Base-by-base conservation (phyloP, 2,797 vertebrate species). In the Spinus pinus region DNA sequence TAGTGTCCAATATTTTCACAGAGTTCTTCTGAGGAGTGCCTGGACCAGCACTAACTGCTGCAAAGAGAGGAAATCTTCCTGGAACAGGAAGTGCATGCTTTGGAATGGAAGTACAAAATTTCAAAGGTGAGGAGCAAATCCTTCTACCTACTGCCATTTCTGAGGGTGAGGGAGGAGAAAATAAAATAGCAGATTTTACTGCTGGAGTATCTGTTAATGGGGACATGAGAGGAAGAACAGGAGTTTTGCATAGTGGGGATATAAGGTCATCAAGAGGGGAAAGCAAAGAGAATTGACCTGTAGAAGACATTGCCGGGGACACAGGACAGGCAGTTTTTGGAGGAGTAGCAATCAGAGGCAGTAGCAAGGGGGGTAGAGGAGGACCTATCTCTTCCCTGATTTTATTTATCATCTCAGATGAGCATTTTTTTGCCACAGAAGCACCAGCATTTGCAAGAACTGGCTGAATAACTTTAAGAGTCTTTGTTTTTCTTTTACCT, bases 61-160 rank as follows among this genome's bases (percentile, higher is more conserved):
- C 97, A 1, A 98, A 91, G 4, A 96, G 78, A 3, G 99, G 99
- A 64, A 99, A 97, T 35, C 99, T 98, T 65, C 99, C 99, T 0
- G 99, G 99, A 58, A 99, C 99, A 0, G 99, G 99, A 49, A 99
- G 98, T 0, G 99, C 99, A 0, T 99, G 99, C 94, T 99, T 99
- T 27, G 99, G 99, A 42, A 99, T 99, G 23, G 98, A 98, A 23
- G 99, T 98, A 86, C 99, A 99, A 44, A 99, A 99, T 92, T 99
- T 99, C 92, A 99, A 96, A 8, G 99, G 99, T 2, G 99, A 99
- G 1, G 99, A 98, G 49, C 93, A 2, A n/a, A 97, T 98, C 89
- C 98, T 98, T 70, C 96, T 95, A 7, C 95, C 74, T 31, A 90
- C 72, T 12, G 57, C 21, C 6, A 67, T 94, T 25, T 98, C 97